phyloP scores from a whole-genome alignment of 2,888 invertebrate species.

The Urechis unicinctus region DNA sequence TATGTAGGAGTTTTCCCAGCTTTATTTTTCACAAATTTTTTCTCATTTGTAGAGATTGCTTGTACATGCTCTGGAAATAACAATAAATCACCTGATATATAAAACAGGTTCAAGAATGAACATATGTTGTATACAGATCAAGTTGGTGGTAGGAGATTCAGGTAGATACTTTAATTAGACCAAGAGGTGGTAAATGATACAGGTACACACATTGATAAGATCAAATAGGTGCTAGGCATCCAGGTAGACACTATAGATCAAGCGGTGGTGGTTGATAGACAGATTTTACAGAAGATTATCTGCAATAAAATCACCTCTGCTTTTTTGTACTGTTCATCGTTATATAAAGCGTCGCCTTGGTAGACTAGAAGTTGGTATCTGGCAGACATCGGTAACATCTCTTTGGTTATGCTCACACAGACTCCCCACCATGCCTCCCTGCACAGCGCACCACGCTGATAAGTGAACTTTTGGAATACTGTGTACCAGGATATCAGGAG shows the following conservation, averaged over 20 bases:
- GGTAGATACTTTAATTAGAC: too few relatives aligned
- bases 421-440: conserved; percentile 63
- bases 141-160: too few relatives aligned
- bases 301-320: conserved; percentile 56
- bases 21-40: conserved; percentile 55
- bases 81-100: too few relatives aligned
- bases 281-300: too few relatives aligned
- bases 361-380: conserved; percentile 66
- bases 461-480: background rate
- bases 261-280: too few relatives aligned
- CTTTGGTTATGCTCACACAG: conserved; percentile 63
- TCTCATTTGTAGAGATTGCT: conserved; percentile 61
- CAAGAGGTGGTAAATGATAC: too few relatives aligned
- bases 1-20: conserved; percentile 22
- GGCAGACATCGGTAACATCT: conserved; percentile 57
- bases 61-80: conserved; percentile 54
- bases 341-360: conserved; percentile 66
- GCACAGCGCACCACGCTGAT: conserved; percentile 3
- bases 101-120: too few relatives aligned
- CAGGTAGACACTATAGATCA: too few relatives aligned
- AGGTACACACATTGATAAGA: too few relatives aligned
- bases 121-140: too few relatives aligned
- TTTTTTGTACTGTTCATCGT: conserved; percentile 62
- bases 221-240: too few relatives aligned
- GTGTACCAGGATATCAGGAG: background rate